A percentile compares a stretch with the other conserved stretches of the same genome.
Evolutionary conservation across 2,888 invertebrate genomes (phyloP).

Genomic region (Drosophila parthenogenetica): DNA sequence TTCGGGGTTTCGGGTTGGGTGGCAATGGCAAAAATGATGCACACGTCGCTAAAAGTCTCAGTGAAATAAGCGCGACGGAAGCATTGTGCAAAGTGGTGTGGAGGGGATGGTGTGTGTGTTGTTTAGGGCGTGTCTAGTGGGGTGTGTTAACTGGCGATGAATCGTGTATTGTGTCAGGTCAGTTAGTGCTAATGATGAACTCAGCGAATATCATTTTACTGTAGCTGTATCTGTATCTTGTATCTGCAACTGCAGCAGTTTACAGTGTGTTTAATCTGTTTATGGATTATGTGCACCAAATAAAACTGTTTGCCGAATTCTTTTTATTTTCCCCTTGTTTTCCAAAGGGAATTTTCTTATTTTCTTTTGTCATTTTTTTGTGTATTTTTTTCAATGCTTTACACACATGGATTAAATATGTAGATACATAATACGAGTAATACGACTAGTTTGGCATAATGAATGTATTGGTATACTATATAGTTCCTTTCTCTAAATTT

Average conservation of each 20-base stretch:
- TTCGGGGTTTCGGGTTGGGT: constrained; percentile 29
- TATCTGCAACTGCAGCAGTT: background rate
- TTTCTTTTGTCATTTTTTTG: constrained; percentile 49
- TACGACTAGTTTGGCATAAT: constrained; percentile 9
- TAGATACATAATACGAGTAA: constrained; percentile 38
- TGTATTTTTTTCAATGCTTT: constrained; percentile 56
- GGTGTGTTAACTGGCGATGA: constrained; percentile 12
- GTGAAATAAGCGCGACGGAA: constrained; percentile 1
- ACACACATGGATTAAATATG: constrained; percentile 66
- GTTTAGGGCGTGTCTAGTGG: constrained; percentile 41
- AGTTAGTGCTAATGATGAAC: constrained; percentile 26
- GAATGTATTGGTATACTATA: constrained; percentile 21
- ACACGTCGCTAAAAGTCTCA: constrained; percentile 19
- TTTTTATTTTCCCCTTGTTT: constrained; percentile 23
- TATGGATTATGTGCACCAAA: constrained; percentile 8
- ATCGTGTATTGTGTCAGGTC: constrained; percentile 44
- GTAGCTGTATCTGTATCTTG: background rate
- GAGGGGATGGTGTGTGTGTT: constrained; percentile 19
- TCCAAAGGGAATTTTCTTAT: constrained; percentile 42
- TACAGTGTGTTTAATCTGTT: constrained; percentile 2
- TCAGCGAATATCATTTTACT: constrained; percentile 1
- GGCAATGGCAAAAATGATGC: constrained; percentile 33
- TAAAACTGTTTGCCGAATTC: constrained; percentile 41
- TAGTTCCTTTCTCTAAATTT: background rate
- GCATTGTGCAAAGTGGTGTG: constrained; percentile 8